phyloP scores from a whole-genome alignment of 2,888 invertebrate species.

The Lepidochrysops patricia region DNA sequence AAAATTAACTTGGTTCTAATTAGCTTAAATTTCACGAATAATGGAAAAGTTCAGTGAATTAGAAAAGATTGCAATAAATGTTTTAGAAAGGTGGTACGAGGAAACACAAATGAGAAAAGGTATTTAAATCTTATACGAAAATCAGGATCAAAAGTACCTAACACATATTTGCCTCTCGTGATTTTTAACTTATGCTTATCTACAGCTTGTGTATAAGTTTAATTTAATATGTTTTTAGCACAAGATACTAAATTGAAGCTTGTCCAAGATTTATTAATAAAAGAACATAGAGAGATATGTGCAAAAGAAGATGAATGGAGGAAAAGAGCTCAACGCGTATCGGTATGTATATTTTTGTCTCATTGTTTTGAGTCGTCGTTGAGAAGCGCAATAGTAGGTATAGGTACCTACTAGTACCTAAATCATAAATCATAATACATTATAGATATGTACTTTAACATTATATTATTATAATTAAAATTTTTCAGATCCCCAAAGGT shows the following conservation, averaged over 20 bases:
- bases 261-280: background rate
- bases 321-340: background rate
- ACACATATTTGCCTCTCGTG: too few relatives aligned
- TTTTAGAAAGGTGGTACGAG: background rate
- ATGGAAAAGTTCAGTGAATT: background rate
- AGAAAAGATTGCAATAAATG: background rate
- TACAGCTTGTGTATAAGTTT: too few relatives aligned
- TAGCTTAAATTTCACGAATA: background rate
- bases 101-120: slow-evolving; percentile 2
- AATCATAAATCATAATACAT: too few relatives aligned
- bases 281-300: background rate
- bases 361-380: too few relatives aligned
- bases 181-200: too few relatives aligned
- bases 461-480: background rate
- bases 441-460: too few relatives aligned
- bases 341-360: background rate
- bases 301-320: background rate
- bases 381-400: background rate
- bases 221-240: background rate
- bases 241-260: background rate
- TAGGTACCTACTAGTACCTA: too few relatives aligned
- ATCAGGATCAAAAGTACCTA: too few relatives aligned
- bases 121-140: background rate
- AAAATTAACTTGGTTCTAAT: background rate
- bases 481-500: background rate